Percentiles rank a stretch among this genome's conserved stretches.
Evolutionary conservation across 1,140 invertebrate genomes (phyloP).

Genomic region (Monomorium pharaonis): DNA sequence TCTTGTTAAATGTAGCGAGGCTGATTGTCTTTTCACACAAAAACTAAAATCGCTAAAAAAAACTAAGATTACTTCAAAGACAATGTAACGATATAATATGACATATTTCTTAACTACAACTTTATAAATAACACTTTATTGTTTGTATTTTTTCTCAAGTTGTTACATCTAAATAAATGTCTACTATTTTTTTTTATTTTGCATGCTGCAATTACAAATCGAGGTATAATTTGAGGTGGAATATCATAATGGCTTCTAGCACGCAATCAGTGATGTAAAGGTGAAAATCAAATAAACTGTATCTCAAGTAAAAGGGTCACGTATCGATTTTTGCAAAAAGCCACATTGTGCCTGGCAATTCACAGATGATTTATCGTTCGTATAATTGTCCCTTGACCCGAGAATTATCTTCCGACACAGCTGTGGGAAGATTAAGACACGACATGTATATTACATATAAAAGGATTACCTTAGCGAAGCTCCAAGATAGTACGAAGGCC

Average conservation of each 20-base stretch:
- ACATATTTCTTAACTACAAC: background rate
- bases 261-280: constrained; percentile 28
- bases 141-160: background rate
- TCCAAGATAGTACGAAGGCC: constrained; percentile 89
- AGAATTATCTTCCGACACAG: background rate
- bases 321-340: constrained; percentile 35
- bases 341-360: background rate
- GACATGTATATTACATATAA: background rate
- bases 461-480: constrained; percentile 89
- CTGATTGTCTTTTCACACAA: background rate
- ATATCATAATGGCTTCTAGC: background rate
- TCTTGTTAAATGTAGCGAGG: background rate
- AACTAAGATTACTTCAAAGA: too few relatives aligned
- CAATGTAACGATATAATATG: background rate
- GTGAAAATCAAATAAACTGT: constrained; percentile 29
- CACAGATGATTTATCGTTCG: background rate
- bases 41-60: background rate
- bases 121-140: background rate
- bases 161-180: background rate
- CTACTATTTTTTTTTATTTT: background rate
- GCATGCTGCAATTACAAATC: background rate
- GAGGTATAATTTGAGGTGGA: background rate
- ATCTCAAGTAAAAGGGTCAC: constrained; percentile 19
- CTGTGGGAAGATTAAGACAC: background rate
- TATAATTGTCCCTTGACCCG: background rate